Percentiles rank a stretch among this genome's conserved stretches.
Conservation (phyloP, 1,140 invertebrate species). For the Adoxophyes honmai region DNA sequence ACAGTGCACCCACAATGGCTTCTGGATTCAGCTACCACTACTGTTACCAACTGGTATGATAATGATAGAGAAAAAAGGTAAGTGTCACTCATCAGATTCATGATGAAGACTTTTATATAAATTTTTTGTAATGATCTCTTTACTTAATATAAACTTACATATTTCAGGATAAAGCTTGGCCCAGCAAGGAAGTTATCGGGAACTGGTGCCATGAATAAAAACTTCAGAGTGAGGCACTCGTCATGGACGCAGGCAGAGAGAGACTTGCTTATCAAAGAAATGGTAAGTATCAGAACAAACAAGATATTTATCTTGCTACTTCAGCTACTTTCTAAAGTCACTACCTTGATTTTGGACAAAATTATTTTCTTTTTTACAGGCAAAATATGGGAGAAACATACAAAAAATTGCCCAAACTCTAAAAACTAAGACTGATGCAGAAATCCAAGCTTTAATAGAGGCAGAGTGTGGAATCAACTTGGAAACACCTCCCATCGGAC, state of each 20-base stretch:
- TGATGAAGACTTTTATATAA: no score
- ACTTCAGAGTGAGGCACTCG: constrained; percentile 30
- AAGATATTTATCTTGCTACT: no score
- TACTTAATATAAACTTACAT: constrained; percentile 13
- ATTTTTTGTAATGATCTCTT: no score
- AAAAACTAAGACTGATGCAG: constrained; percentile 79
- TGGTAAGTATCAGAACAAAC: constrained; percentile 74
- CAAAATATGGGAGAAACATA: constrained; percentile 81
- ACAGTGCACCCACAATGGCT: constrained; percentile 83
- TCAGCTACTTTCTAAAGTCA: background rate
- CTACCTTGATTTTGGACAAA: background rate
- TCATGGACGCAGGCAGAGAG: constrained; percentile 79
- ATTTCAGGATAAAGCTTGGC: constrained; percentile 44
- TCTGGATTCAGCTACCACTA: constrained; percentile 77
- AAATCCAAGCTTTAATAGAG: constrained; percentile 77
- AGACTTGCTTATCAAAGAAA: constrained; percentile 78
- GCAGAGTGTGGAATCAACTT: constrained; percentile 66
- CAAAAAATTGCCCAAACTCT: constrained; percentile 80
- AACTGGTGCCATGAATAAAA: constrained; percentile 31
- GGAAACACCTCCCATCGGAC: constrained; percentile 39
- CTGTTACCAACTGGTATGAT: constrained; percentile 72
- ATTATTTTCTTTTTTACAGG: constrained; percentile 54
- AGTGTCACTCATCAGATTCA: constrained; percentile 16
- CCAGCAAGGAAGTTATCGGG: constrained; percentile 48
- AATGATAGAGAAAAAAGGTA: constrained; percentile 51